These are phyloP conservation scores for Adelphocoris suturalis DNA, from an alignment of 2,888 invertebrate species.

Conservation along the genomic window DNA sequence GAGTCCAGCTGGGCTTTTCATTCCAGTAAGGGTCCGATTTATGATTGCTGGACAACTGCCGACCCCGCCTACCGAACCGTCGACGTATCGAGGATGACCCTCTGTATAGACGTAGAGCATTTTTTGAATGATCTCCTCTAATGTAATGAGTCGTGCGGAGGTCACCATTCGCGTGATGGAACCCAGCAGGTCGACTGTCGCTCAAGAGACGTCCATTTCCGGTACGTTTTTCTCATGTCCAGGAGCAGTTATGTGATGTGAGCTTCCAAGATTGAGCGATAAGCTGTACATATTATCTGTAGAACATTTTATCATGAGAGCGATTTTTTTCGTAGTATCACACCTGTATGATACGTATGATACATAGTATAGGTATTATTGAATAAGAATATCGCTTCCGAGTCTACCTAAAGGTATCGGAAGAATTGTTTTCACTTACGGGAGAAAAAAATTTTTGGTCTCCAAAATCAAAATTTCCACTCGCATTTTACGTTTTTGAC, in stretches of 20 bases:
- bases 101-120: neutral
- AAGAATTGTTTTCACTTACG: too few relatives aligned
- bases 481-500: too few relatives aligned
- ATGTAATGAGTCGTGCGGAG: neutral
- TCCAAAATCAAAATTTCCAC: too few relatives aligned
- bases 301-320: too few relatives aligned
- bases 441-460: too few relatives aligned
- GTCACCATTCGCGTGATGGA: neutral
- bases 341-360: too few relatives aligned
- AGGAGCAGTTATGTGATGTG: neutral
- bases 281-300: too few relatives aligned
- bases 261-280: too few relatives aligned
- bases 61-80: neutral
- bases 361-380: too few relatives aligned
- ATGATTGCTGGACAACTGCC: conserved; percentile 1
- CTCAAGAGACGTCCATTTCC: neutral
- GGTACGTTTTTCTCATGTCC: conserved; percentile 4
- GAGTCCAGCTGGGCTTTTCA: neutral
- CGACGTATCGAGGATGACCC: neutral
- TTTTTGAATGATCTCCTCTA: neutral
- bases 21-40: conserved; percentile 7
- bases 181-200: conserved; percentile 15
- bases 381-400: too few relatives aligned
- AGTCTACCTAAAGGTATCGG: too few relatives aligned
- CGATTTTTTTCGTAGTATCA: too few relatives aligned